Evolutionary conservation across 2,113 vertebrate species (phyloP), one percentile per base, ranked within the genome.

Genomic region (Muntiacus reevesi): DNA sequence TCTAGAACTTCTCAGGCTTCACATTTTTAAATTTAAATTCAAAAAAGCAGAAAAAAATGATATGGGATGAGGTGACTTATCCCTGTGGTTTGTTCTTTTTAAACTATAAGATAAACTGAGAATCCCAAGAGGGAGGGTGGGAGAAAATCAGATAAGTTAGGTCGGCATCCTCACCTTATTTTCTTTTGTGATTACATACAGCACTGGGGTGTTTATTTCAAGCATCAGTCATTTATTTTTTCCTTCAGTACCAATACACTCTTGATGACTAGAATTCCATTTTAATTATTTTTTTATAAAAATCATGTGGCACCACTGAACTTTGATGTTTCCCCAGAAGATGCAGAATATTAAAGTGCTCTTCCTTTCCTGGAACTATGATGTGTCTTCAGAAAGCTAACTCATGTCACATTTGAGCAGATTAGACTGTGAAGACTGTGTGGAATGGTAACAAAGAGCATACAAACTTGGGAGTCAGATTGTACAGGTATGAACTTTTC

Each of bases 1-100:
- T 94, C 71, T 45, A 84, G 74, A 76, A 93, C 98, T 97, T 97
- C 84, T 98, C 92, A 88, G 92, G 89, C 94, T 98, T 97, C 74
- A 60, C 54, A 17, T 97, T 96, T 97, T 94, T 87, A 96, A 93
- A 91, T 98, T 95, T 93, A 93, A 94, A 97, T 96, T 97, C 84
- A 97, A 96, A 98, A 62, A 60, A 87, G 76, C 88, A 96, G 92
- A 82, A 93, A 97, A 90, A 43, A 97, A 91, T 52, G 74, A 47
- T 89, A 91, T 40, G 33, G 27, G 96, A 94, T 93, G 71, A 82
- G 90, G 55, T 87, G 52, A 93, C 92, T 89, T 92, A 55, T 67
- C 71, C 54, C 21, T 19, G 30, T 43, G 62, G 62, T 87, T 81
- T 93, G 27, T 89, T 98, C 79, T 87, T 95, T 93, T 86, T 27